These are phyloP conservation scores for Hipparchia semele DNA, from an alignment of 2,888 invertebrate species.

Conservation along the genomic window DNA sequence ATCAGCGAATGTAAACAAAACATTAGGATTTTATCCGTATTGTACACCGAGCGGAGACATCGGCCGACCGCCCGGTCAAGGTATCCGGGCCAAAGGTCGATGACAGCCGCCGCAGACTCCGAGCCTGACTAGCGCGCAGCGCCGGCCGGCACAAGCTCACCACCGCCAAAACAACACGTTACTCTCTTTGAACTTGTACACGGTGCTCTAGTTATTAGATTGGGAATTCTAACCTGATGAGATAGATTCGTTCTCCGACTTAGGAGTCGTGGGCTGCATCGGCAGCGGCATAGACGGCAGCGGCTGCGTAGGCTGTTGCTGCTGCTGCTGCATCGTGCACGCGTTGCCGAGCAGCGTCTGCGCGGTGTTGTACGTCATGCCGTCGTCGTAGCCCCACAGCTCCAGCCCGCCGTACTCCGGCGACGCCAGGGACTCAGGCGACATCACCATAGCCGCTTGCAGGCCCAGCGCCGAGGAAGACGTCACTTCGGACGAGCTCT, in stretches of 20 bases:
- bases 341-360: constrained; percentile 74
- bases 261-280: constrained; percentile 78
- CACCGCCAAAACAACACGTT: constrained; percentile 54
- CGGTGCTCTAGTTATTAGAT: constrained; percentile 3
- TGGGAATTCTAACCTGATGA: constrained; percentile 73
- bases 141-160: constrained; percentile 52
- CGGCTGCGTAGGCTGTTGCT: constrained; percentile 76
- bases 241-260: constrained; percentile 81
- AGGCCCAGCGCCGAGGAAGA: constrained; percentile 89
- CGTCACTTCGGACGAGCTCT: constrained; percentile 89
- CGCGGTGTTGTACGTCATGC: constrained; percentile 70
- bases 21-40: constrained; percentile 57
- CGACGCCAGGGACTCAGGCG: constrained; percentile 89
- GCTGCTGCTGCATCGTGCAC: constrained; percentile 75
- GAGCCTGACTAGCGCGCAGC: constrained; percentile 26
- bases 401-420: constrained; percentile 91
- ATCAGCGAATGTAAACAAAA: constrained; percentile 62
- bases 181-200: background rate
- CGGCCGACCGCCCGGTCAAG: constrained; percentile 77
- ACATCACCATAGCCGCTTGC: constrained; percentile 89
- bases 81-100: constrained; percentile 82
- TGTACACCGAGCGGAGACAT: constrained; percentile 69
- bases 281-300: constrained; percentile 79
- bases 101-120: constrained; percentile 65
- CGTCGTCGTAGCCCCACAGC: constrained; percentile 89